A percentile compares a stretch with the other conserved stretches of the same genome.
Conservation (phyloP, 1,140 invertebrate genomes). For the Nylanderia fulva region DNA sequence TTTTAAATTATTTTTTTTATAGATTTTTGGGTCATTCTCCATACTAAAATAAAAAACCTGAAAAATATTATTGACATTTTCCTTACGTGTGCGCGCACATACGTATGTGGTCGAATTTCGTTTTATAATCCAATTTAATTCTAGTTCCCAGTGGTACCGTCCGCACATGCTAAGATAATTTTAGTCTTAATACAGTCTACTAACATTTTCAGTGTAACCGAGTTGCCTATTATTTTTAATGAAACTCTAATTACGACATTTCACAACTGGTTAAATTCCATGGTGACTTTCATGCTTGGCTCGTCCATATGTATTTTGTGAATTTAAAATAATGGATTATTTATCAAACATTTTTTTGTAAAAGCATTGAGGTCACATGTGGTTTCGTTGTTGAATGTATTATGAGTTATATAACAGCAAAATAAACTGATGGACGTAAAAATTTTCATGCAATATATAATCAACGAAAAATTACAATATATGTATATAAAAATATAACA, state of each 20-base stretch:
- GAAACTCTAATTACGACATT: background rate
- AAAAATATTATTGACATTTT: background rate
- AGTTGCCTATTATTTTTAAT: conserved; percentile 3
- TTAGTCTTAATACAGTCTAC: background rate
- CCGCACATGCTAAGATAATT: conserved; percentile 1
- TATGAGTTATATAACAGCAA: background rate
- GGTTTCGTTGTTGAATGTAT: background rate
- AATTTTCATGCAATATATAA: background rate
- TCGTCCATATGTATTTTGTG: background rate
- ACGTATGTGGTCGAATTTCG: background rate
- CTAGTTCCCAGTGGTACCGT: background rate
- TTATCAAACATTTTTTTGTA: background rate
- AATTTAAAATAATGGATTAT: background rate
- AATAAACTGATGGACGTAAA: background rate
- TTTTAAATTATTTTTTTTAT: background rate
- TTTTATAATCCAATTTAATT: background rate
- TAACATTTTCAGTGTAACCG: background rate
- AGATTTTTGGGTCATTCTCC: background rate
- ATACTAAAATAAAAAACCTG: background rate
- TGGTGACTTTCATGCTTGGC: background rate
- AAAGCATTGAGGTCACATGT: background rate
- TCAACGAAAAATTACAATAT: background rate
- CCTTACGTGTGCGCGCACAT: too few relatives aligned
- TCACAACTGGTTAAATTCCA: conserved; percentile 6
- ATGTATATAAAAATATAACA: background rate